Evolutionary conservation across 2,113 vertebrate genomes (phyloP).

Genomic region (Donacobius atricapilla): DNA sequence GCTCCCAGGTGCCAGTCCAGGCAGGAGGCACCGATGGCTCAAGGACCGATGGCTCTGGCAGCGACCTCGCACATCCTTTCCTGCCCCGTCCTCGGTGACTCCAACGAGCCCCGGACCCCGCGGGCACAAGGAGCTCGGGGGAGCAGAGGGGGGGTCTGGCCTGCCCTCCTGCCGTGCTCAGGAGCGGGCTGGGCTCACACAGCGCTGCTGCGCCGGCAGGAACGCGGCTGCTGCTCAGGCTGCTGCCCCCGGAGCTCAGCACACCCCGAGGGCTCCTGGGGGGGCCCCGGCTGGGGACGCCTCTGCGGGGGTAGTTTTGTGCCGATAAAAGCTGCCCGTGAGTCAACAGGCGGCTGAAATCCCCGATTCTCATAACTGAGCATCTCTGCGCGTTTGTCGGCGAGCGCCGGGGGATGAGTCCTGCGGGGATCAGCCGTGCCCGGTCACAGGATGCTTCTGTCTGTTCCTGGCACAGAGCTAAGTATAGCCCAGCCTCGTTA

Average conservation of each 20-base stretch:
- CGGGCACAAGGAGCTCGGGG: neutral
- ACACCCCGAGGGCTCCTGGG: no score
- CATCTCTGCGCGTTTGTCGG: neutral
- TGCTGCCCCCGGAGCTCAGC: neutral
- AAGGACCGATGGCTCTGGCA: neutral
- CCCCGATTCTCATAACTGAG: neutral
- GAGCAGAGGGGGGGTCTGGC: neutral
- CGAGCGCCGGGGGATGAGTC: conserved; percentile 2
- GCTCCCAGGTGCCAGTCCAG: no score
- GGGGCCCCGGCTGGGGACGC: neutral
- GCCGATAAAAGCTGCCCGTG: neutral
- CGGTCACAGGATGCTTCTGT: conserved; percentile 26
- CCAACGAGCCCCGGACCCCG: neutral
- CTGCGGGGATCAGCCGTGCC: neutral
- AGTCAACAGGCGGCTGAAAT: conserved; percentile 7
- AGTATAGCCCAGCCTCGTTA: neutral
- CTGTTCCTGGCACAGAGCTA: conserved; percentile 48
- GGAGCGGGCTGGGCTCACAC: neutral
- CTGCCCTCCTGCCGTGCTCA: neutral
- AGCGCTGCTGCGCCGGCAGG: neutral
- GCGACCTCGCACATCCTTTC: neutral
- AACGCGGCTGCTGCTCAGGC: neutral
- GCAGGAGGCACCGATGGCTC: no score
- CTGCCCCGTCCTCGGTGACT: neutral
- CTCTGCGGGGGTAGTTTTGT: neutral